Evolutionary conservation across 35 echinoderm and acorn worm genomes (phyloP), one percentile per base, ranked within the genome.

Genomic region (Apostichopus parvimensis): DNA sequence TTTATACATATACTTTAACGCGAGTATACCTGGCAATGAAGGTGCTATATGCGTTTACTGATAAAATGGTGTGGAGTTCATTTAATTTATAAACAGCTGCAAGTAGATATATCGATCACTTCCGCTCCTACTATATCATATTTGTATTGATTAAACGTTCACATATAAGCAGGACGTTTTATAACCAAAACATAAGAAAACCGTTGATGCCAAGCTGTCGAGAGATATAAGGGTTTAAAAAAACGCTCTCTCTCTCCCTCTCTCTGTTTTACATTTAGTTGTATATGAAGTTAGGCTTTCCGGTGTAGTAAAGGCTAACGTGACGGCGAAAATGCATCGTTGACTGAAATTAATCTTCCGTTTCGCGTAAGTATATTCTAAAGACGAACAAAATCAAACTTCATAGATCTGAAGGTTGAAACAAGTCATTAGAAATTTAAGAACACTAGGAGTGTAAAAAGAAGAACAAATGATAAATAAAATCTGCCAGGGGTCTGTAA

Each of bases 11-110:
- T 68, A 68, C 11, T 14, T 18, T 22, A 75, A 75, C 71, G 71
- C n/a, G 6, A 75, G 71, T 75, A 45, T 45, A 75, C 14, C 71
- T 75, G 71, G 71, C 71, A 75, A 18, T 75, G n/a, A 22, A 75
- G 17, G 20, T 75, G 4, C 71, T 61, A 61, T 60, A 60, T 61
- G 58, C 58, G 58, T 8, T 6, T 18, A 75, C 21, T 13, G 71
- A 6, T 75, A 75, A 75, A 75, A 84, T 58, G 4, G 23, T 22
- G 81, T 58, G 81, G n/a, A 60, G 18, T 60, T 56, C 54, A 84
- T 58, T 84, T 84, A 84, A 84, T 84, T 84, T 60, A 84, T 58
- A 84, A 21, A 84, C 81, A 57, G 54, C 81, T 84, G 81, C 52
- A 84, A 59, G 81, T 84, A 62, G 10, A 21, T 21, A 59, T 84